Evolutionary conservation across 2,888 invertebrate genomes (phyloP), one percentile per base, ranked within the genome.

Genomic region (Drosophila siamana): DNA sequence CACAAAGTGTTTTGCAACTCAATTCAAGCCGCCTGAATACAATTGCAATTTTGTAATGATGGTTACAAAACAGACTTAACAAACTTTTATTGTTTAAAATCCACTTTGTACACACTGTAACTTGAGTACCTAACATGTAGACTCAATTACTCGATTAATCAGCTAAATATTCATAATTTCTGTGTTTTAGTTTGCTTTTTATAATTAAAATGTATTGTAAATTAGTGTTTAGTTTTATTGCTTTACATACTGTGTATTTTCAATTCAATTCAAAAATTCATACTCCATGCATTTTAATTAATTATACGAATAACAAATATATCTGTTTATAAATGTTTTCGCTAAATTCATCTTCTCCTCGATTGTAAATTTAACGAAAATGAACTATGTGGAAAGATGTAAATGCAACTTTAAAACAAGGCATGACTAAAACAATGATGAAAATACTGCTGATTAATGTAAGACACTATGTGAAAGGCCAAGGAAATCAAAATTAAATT

Each of bases 1-100:
- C 67, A 71, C 76, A 75, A 63, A 71, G 63, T 72, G 28, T 67
- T 67, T 63, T 52, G 47, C 26, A 56, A 57, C 47, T 57, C 28
- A 33, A 26, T 6, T 44, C n/a, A 15, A 61, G 36, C n/a, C 16
- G 15, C 22, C 15, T 19, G 15, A 24, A 16, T n/a, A 16, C 19
- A 33, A 36, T 48, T 50, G n/a, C 6, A 69, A n/a, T 38, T 44
- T 40, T 38, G n/a, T 44, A 40, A 41, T 30, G 28, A 41, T 8
- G 28, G 15, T 38, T 30, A 16, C 44, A 55, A 36, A 26, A 36
- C 4, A n/a, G 5, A 40, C n/a, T 36, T 19, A 22, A 11, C 4
- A 64, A 30, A 11, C n/a, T 30, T 43, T 41, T 38, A 0, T n/a
- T 38, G 15, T 52, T 16, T 4, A 52, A 28, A 40, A 4, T 28